These are phyloP conservation scores for Pheosia gnoma DNA, from an alignment of 2,888 invertebrate species.

Conservation along the genomic window DNA sequence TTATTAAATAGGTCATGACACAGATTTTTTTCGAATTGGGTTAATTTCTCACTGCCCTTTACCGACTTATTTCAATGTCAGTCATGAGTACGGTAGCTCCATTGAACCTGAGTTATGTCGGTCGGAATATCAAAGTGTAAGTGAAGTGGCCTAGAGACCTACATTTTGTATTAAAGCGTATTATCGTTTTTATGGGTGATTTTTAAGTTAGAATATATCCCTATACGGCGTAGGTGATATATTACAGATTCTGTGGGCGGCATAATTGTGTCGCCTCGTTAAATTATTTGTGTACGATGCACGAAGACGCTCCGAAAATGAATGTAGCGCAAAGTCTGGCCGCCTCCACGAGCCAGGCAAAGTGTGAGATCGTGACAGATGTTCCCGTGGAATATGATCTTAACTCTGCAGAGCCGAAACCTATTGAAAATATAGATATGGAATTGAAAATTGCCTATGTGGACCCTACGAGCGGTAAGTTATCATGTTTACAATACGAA, in stretches of 20 bases:
- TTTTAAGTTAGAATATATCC: constrained; percentile 85
- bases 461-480: constrained; percentile 84
- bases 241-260: constrained; percentile 55
- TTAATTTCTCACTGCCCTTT: constrained; percentile 82
- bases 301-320: constrained; percentile 88
- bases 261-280: constrained; percentile 66
- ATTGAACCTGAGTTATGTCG: constrained; percentile 89
- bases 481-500: neutral
- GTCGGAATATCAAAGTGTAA: constrained; percentile 91
- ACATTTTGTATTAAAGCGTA: constrained; percentile 85
- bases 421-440: constrained; percentile 79
- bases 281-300: constrained; percentile 82
- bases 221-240: constrained; percentile 74
- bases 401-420: constrained; percentile 76
- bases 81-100: constrained; percentile 86
- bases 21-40: constrained; percentile 69
- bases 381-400: constrained; percentile 75
- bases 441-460: constrained; percentile 86
- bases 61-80: constrained; percentile 84
- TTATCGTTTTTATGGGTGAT: constrained; percentile 70
- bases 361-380: constrained; percentile 72
- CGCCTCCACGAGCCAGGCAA: constrained; percentile 85
- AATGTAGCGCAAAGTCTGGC: constrained; percentile 87
- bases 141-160: constrained; percentile 96
- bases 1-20: constrained; percentile 71